These are phyloP conservation scores for Catharus bicknelli DNA, from an alignment of 2,113 vertebrate genomes.

Conservation along the genomic window DNA sequence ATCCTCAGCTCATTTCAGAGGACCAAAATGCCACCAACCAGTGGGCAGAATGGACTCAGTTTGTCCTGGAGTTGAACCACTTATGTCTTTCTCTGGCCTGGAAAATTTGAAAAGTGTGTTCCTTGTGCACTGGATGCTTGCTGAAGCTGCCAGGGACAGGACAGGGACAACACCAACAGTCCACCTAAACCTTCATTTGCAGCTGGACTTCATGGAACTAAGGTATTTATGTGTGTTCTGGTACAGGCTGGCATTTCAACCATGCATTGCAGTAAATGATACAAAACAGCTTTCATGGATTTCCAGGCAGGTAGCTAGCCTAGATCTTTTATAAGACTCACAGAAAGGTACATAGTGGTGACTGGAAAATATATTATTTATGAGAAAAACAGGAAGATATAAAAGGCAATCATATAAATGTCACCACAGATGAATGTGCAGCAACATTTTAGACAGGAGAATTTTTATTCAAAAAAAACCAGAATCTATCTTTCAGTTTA, in stretches of 20 bases:
- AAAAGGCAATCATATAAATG: background rate
- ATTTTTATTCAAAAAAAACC: background rate
- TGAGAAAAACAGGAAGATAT: background rate
- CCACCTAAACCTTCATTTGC: background rate
- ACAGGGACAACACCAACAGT: too few relatives aligned
- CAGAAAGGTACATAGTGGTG: background rate
- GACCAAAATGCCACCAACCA: background rate
- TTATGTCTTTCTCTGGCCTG: background rate
- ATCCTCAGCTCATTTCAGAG: background rate
- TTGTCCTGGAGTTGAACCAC: background rate
- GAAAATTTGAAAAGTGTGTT: background rate
- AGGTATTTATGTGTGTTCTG: accelerated
- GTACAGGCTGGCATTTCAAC: background rate
- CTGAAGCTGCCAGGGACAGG: background rate
- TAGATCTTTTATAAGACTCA: background rate
- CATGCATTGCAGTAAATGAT: background rate
- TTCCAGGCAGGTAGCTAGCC: background rate
- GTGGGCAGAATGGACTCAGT: background rate
- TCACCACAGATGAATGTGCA: background rate
- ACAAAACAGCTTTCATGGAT: background rate
- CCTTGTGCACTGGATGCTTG: background rate
- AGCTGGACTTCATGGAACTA: background rate
- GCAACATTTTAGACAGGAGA: background rate
- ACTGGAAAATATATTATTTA: background rate
- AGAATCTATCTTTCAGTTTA: background rate